Evolutionary conservation across 1,140 invertebrate genomes (phyloP), one percentile per base, ranked within the genome.

Genomic region (Gryon sp.): DNA sequence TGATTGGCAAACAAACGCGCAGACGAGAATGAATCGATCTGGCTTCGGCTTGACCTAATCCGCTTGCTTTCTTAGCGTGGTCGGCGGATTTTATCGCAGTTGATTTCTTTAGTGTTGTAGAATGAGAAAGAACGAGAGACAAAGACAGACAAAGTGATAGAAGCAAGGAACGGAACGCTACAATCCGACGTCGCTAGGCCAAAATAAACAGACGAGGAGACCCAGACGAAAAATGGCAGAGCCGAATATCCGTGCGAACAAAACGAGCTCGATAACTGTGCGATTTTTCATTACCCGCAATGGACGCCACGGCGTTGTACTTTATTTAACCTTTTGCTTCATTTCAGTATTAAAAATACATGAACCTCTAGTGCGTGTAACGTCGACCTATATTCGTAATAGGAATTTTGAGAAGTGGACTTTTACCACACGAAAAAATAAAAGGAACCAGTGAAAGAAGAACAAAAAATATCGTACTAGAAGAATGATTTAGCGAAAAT

Each of bases 1-100:
- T 75, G 60, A 68, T 68, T 45, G 60, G 72, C 72, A 75, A 75
- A 75, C 72, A 75, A 68, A 48, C 24, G 62, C 72, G 72, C 53
- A 59, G 55, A 75, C 70, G 53, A 43, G 46, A 53, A 63, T 32
- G 26, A 59, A 68, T 75, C 72, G 60, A 66, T 75, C 46, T 60
- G 53, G 55, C 62, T 68, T 55, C 45, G 53, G 62, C 62, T 53
- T 60, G 63, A 57, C 73, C 73, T 69, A 69, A 63, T 76, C 63
- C 57, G 46, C 48, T 53, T 45, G 59, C 26, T 57, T 48, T 63
- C 65, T 63, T 57, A 30, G 62, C 59, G 50, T 59, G 43, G 20
- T 26, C 40, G 36, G 15, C 22, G 22, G 7, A 24, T 22, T 68
- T 30, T 50, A 30, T 15, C 62, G 30, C 22, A 32, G 52, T 32